phyloP scores from a whole-genome alignment of 2,113 vertebrate species.

The Podarcis raffonei region DNA sequence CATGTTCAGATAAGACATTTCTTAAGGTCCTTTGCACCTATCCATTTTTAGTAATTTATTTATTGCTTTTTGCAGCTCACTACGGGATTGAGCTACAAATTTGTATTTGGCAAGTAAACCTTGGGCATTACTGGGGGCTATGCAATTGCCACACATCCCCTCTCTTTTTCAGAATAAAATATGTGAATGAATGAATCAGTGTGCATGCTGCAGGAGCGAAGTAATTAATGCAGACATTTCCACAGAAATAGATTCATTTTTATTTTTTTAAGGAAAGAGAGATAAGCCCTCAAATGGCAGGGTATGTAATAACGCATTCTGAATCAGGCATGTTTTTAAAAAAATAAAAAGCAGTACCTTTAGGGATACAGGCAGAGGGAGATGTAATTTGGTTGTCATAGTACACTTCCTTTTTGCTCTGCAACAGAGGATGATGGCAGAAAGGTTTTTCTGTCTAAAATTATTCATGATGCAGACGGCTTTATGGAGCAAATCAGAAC shows the following conservation, averaged over 20 bases:
- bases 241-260: background rate
- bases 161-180: background rate
- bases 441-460: conserved; percentile 57
- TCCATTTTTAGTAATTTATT: background rate
- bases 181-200: background rate
- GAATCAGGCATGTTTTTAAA: background rate
- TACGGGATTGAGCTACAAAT: too few relatives aligned
- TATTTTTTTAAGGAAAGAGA: background rate
- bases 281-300: background rate
- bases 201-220: background rate
- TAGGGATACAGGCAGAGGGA: conserved; percentile 11
- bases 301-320: background rate
- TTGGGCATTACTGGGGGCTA: background rate
- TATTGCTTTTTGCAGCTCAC: background rate
- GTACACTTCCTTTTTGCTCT: conserved; percentile 45
- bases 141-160: background rate
- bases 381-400: conserved; percentile 39
- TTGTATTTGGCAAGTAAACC: background rate
- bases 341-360: background rate
- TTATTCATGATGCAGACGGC: background rate
- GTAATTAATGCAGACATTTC: background rate
- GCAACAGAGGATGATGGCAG: background rate
- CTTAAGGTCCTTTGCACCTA: background rate
- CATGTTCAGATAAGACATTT: background rate
- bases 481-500: conserved; percentile 33